These are phyloP conservation scores for Leptarthrus brevirostris DNA, from an alignment of 2,888 invertebrate genomes.

Conservation along the genomic window DNA sequence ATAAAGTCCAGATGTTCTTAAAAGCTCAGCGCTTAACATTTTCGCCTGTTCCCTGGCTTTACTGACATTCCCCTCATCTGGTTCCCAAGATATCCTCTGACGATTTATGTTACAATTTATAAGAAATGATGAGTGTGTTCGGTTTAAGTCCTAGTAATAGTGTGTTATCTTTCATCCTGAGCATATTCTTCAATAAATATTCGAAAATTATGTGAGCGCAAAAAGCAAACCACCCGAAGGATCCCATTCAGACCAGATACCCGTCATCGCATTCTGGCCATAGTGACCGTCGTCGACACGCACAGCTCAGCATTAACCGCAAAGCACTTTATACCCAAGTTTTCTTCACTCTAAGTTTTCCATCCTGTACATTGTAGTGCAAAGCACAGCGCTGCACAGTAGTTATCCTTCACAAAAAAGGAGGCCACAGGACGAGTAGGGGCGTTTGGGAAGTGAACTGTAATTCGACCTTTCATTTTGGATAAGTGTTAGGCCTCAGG, in stretches of 20 bases:
- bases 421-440: background rate
- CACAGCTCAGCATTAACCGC: constrained; percentile 43
- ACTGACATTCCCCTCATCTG: background rate
- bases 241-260: constrained; percentile 40
- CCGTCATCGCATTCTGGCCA: constrained; percentile 26
- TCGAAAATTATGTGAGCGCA: constrained; percentile 48
- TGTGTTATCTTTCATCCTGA: constrained; percentile 45
- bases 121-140: constrained; percentile 28
- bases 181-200: constrained; percentile 43
- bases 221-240: constrained; percentile 31
- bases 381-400: background rate
- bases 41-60: background rate
- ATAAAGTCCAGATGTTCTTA: constrained; percentile 49
- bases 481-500: constrained; percentile 38
- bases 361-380: background rate
- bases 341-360: background rate
- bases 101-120: constrained; percentile 45
- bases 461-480: constrained; percentile 48
- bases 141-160: constrained; percentile 48
- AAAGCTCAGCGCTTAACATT: constrained; percentile 17
- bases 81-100: background rate
- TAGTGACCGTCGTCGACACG: constrained; percentile 1
- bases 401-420: background rate
- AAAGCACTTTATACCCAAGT: background rate
- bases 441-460: constrained; percentile 3